Base-by-base conservation (phyloP, 1,140 invertebrate genomes). In the Drosophila burlai region DNA sequence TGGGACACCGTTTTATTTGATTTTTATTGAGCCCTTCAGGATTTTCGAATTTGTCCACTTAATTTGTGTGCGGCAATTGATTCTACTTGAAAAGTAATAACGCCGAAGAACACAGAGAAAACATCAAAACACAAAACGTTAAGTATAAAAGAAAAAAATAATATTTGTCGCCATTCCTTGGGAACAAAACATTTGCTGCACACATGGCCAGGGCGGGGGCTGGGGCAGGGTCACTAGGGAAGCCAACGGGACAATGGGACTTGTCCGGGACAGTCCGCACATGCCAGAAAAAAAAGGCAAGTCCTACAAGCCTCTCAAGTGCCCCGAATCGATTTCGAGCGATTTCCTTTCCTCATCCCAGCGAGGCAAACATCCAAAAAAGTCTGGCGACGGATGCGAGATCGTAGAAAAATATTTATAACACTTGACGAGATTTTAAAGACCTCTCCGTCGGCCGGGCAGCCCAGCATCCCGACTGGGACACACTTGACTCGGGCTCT, bases 351-450 rank as follows among this genome's bases (percentile, higher is more conserved):
- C 52, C 62, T 29, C 58, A 58, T 59, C 47, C 40, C 29, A 9
- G 43, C 61, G 59, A 47, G 61, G 54, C 45, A 62, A 67, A 80
- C 50, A 79, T 59, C 21, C 45, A 40, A 59, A 42, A 36, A 29
- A 76, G 11, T 21, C 29, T 21, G 38, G 38, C 43, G 45, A 79
- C 42, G 38, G 49, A 55, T 55, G 54, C 62, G 38, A 64, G 76
- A 75, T 71, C 67, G 84, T 84, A 75, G 85, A 84, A 79, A 81
- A 89, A 87, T 89, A 89, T 89, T 90, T 87, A 84, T 89, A 89
- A 76, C 84, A 89, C 84, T 89, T 89, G 84, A 89, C 84, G 89
- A 79, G 85, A 87, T 89, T 89, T 81, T 76, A 36, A 58, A 64
- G 76, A 65, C 46, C 75, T 55, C 75, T 55, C 5, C 15, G 54